phyloP scores from a whole-genome alignment of 2,113 vertebrate genomes.

The Paralichthys olivaceus region DNA sequence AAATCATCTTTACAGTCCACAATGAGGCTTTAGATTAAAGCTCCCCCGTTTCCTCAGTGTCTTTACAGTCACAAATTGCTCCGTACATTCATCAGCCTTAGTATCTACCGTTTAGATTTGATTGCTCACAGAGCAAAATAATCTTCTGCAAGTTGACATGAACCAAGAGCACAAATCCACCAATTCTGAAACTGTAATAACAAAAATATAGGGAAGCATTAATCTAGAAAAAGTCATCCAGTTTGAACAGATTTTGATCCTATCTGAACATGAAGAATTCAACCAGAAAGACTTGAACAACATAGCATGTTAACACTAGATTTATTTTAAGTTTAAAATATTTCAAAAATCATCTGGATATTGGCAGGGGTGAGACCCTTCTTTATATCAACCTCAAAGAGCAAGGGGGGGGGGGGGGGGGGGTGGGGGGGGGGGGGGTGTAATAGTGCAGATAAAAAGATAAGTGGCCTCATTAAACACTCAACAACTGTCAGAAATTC shows the following conservation, averaged over 20 bases:
- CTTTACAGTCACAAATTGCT: background rate
- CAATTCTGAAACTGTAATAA: background rate
- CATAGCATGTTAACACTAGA: background rate
- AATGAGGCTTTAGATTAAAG: conserved; percentile 20
- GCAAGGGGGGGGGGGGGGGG: background rate
- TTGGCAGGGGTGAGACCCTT: background rate
- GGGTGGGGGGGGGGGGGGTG: background rate
- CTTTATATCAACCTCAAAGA: conserved; percentile 29
- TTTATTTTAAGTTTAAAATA: too few species aligned
- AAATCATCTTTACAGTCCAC: conserved; percentile 16
- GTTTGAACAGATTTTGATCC: background rate
- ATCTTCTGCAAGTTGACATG: background rate
- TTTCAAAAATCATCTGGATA: background rate
- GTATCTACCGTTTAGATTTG: background rate
- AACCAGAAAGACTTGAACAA: background rate
- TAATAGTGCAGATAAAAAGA: background rate
- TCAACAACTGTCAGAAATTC: background rate
- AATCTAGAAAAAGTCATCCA: background rate
- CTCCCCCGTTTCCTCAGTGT: background rate
- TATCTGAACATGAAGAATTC: background rate
- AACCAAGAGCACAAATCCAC: background rate
- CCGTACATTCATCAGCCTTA: conserved; percentile 8
- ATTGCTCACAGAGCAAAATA: background rate
- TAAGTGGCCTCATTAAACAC: conserved; percentile 4
- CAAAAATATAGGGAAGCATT: background rate